Evolutionary conservation across 2,113 vertebrate species (phyloP).

Genomic region (Phocoena phocoena): DNA sequence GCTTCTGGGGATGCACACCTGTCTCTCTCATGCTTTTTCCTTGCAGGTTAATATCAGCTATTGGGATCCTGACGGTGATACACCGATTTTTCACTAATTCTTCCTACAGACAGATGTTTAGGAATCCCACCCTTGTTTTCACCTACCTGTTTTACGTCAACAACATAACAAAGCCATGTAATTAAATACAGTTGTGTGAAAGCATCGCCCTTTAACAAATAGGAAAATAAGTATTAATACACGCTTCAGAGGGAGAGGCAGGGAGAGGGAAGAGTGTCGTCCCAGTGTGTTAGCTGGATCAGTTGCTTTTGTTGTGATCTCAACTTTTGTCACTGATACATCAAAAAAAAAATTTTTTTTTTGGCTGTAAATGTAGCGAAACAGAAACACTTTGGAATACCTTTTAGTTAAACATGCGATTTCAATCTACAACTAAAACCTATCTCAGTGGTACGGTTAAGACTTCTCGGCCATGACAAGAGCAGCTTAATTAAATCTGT

Average conservation of each 20-base stretch:
- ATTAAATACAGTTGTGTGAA: background rate
- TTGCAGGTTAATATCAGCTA: background rate
- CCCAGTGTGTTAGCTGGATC: background rate
- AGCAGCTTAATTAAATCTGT: background rate
- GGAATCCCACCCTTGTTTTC: background rate
- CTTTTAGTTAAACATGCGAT: background rate
- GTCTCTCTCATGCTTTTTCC: background rate
- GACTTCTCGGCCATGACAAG: background rate
- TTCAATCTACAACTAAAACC: background rate
- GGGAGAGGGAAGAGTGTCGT: background rate
- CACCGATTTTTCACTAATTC: background rate
- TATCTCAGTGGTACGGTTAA: background rate
- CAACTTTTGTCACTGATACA: background rate
- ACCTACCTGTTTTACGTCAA: background rate
- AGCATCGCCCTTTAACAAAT: background rate
- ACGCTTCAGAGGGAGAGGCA: background rate
- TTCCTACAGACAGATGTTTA: background rate
- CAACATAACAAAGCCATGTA: slow-evolving; percentile 37
- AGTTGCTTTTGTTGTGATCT: background rate
- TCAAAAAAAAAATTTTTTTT: background rate
- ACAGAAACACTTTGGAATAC: background rate
- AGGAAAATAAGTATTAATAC: background rate
- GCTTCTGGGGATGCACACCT: too few species aligned
- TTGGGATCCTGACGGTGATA: background rate
- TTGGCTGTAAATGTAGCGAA: background rate